Base-by-base conservation (phyloP, 2,113 vertebrate species). In the Morone chrysops region DNA sequence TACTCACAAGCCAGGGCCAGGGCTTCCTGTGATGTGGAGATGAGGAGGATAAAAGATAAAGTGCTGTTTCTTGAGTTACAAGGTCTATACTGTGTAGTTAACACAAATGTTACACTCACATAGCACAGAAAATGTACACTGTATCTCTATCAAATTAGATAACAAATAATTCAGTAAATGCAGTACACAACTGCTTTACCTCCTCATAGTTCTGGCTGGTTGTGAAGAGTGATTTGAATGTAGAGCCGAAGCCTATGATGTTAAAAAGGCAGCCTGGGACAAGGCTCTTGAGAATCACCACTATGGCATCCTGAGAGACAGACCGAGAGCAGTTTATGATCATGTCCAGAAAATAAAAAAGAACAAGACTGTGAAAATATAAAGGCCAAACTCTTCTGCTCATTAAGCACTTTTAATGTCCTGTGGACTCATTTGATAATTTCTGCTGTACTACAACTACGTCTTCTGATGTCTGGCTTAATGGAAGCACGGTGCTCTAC, bases 261-360 rank as follows among this genome's bases (percentile, higher is more conserved):
- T 99, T 99, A 95, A 99, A 99, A 48, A 98, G 93, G 83, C 97
- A 98, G 0, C 93, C 86, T 4, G 98, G 97, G 88, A 96, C 93
- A 18, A 99, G 97, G 89, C 97, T 99, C 87, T 99, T 99, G 36
- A 99, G 95, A 76, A 96, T 91, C 80, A 99, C 96, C 88, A 99
- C 72, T 94, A 98, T 95, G 83, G 97, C 96, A 6, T 99, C 97
- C 98, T 99, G 90, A 22, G n/a, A 75, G 80, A 78, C 38, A 82
- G 12, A 18, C 22, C 2, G 0, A 59, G 13, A 56, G 41, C 8
- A 22, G 25, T 72, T 40, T 62, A 22, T 78, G 45, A 20, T 8
- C 36, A 62, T 17, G 36, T 66, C 10, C 50, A 78, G 17, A 48
- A 8, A 45, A n/a, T 25, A 50, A 17, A 38, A 50, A 31, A 56